Evolutionary conservation across 2,888 invertebrate genomes (phyloP).

Genomic region (Ennomos fuscantarius): DNA sequence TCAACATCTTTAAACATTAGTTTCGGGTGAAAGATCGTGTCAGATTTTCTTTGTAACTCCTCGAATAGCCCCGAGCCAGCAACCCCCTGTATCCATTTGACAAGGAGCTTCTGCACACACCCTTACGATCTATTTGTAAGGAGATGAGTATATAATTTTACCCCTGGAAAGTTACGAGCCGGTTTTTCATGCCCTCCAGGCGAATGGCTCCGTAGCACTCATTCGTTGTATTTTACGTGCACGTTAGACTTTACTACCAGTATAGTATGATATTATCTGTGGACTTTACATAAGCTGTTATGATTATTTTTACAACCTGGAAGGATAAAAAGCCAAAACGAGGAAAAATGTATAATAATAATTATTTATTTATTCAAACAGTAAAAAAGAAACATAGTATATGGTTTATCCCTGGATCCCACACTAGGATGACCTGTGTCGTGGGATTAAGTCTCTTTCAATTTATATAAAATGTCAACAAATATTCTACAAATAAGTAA

Average conservation of each 20-base stretch:
- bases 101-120: conserved; percentile 59
- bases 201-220: conserved; percentile 11
- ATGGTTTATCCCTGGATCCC: too few species aligned
- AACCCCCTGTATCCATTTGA: conserved; percentile 68
- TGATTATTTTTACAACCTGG: conserved; percentile 8
- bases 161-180: conserved; percentile 62
- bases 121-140: conserved; percentile 79
- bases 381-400: too few species aligned
- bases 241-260: neutral
- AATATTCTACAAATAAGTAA: too few species aligned
- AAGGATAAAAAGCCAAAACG: too few species aligned
- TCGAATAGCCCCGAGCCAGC: conserved; percentile 60
- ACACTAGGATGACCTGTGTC: too few species aligned
- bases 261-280: too few species aligned
- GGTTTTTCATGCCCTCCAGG: conserved; percentile 65
- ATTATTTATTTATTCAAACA: too few species aligned
- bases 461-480: too few species aligned
- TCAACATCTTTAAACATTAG: conserved; percentile 44
- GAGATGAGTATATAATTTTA: conserved; percentile 77
- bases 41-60: conserved; percentile 61
- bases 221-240: conserved; percentile 12
- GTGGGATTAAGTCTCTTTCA: too few species aligned
- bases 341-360: too few species aligned
- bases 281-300: conserved; percentile 8
- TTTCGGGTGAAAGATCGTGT: conserved; percentile 53